phyloP scores from a whole-genome alignment of 1,140 invertebrate genomes.

The Bombus sibiricus region DNA sequence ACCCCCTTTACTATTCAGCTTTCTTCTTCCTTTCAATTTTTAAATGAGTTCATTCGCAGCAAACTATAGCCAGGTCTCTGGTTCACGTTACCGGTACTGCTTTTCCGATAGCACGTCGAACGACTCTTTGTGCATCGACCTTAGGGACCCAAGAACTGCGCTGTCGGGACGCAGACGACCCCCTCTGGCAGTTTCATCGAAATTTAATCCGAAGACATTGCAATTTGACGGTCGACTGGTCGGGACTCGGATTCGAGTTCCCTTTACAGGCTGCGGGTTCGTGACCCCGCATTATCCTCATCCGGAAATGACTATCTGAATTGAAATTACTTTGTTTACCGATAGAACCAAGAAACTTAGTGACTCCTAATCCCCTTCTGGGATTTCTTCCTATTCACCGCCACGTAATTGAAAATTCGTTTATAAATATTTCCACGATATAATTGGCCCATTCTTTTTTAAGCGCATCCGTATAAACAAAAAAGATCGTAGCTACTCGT shows the following conservation, averaged over 20 bases:
- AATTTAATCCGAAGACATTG: conserved; percentile 63
- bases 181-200: conserved; percentile 34
- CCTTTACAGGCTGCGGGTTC: conserved; percentile 12
- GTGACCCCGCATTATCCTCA: conserved; percentile 4
- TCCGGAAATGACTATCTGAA: background rate
- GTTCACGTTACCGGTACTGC: conserved; percentile 1
- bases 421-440: too few relatives aligned
- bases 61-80: background rate
- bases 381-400: background rate
- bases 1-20: background rate
- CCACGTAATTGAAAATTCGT: too few relatives aligned
- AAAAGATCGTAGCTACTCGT: background rate
- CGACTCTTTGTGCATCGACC: conserved; percentile 21
- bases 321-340: conserved; percentile 39
- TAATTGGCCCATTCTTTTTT: too few relatives aligned
- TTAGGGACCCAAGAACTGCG: background rate
- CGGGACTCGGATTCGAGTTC: conserved; percentile 15
- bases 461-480: background rate
- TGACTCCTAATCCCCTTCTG: background rate
- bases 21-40: background rate
- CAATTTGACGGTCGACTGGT: conserved; percentile 54
- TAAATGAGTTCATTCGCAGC: background rate
- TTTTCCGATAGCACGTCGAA: background rate
- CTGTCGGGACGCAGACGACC: background rate
- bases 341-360: background rate